Evolutionary conservation across 1,140 invertebrate species (phyloP).

Genomic region (Magallana gigas): DNA sequence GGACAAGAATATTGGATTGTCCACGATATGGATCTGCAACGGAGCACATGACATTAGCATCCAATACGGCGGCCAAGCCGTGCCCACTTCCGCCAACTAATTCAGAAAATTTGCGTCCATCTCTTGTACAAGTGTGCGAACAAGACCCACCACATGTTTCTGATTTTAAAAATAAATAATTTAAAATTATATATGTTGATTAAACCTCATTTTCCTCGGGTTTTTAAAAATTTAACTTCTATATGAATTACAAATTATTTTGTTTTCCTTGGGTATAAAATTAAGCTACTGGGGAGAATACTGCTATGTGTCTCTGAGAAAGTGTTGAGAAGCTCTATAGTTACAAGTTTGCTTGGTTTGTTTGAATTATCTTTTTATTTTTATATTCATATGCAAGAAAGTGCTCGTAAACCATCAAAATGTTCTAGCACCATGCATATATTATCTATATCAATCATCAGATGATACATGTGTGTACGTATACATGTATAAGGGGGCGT

Average conservation of each 20-base stretch:
- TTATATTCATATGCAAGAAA: too few species aligned
- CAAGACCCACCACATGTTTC: slow-evolving; percentile 64
- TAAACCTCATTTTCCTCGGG: background rate
- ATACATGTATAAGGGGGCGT: too few species aligned
- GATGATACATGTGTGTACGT: too few species aligned
- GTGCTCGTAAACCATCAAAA: too few species aligned
- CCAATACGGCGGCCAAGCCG: slow-evolving; percentile 57
- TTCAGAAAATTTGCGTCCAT: slow-evolving; percentile 64
- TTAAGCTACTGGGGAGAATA: too few species aligned
- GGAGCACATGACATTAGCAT: slow-evolving; percentile 70
- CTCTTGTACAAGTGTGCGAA: slow-evolving; percentile 64
- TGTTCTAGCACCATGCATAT: too few species aligned
- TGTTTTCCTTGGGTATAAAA: too few species aligned
- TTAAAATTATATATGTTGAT: background rate
- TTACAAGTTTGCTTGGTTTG: too few species aligned
- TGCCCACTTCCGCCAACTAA: slow-evolving; percentile 65
- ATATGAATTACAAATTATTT: background rate
- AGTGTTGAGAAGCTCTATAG: too few species aligned
- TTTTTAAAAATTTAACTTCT: background rate
- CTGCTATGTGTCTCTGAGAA: too few species aligned
- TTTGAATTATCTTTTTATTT: too few species aligned
- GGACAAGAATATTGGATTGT: slow-evolving; percentile 65
- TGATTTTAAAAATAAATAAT: slow-evolving; percentile 16
- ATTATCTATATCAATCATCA: too few species aligned
- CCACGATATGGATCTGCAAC: slow-evolving; percentile 65